Conservation (phyloP, 1,140 invertebrate genomes). For the Brachionus calyciflorus region DNA sequence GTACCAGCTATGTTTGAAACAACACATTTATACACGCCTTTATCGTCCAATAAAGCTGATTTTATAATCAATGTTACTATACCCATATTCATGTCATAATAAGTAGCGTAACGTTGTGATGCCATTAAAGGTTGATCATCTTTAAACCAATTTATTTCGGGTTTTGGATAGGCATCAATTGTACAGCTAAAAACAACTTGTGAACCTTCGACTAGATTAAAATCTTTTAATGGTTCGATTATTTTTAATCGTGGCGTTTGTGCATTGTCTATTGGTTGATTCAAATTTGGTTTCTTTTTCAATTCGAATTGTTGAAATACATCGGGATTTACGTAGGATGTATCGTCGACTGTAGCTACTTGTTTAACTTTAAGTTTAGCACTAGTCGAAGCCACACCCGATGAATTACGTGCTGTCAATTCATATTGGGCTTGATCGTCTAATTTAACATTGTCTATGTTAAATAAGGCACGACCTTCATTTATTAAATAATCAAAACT, state of each 20-base stretch:
- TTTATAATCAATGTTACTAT: constrained; percentile 72
- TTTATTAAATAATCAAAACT: constrained; percentile 60
- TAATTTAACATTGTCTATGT: constrained; percentile 75
- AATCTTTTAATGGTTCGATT: constrained; percentile 41
- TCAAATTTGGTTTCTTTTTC: background rate
- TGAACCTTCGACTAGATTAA: constrained; percentile 18
- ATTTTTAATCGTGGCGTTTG: constrained; percentile 16
- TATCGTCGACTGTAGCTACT: constrained; percentile 38
- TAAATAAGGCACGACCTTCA: constrained; percentile 76
- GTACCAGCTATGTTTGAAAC: constrained; percentile 57
- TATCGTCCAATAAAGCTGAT: constrained; percentile 83
- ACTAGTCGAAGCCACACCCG: constrained; percentile 87
- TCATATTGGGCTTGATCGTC: constrained; percentile 92
- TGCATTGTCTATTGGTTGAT: background rate
- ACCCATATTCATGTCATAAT: constrained; percentile 92
- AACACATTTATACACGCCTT: constrained; percentile 66
- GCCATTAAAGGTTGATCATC: constrained; percentile 51
- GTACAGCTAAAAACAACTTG: constrained; percentile 32
- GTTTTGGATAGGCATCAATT: constrained; percentile 43
- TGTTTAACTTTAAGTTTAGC: constrained; percentile 69
- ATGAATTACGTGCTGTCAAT: constrained; percentile 89
- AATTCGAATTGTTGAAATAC: constrained; percentile 45
- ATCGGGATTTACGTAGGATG: constrained; percentile 40
- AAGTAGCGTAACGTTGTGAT: constrained; percentile 59
- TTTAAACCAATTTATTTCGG: constrained; percentile 55